phyloP scores from a whole-genome alignment of 2,888 invertebrate species.

The Creontiades dilutus region DNA sequence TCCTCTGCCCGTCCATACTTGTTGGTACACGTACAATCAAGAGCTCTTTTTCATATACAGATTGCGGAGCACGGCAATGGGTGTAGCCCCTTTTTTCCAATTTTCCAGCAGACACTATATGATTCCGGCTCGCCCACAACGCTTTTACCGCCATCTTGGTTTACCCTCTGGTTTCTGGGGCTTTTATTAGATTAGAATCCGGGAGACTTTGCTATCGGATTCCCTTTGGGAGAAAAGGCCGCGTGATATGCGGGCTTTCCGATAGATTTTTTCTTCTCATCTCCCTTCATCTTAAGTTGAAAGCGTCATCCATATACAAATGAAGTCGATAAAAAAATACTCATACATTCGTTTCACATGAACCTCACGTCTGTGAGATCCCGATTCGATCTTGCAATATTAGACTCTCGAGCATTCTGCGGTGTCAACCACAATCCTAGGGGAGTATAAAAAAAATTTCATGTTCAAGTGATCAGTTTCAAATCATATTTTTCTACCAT shows the following conservation, averaged over 20 bases:
- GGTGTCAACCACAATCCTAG: too few relatives aligned
- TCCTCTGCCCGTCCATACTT: neutral
- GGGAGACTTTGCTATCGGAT: constrained; percentile 30
- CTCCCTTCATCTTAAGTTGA: neutral
- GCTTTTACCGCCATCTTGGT: constrained; percentile 19
- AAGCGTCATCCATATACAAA: neutral
- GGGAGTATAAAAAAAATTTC: too few relatives aligned
- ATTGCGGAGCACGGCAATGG: constrained; percentile 17
- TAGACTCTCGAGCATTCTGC: too few relatives aligned
- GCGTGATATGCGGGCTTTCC: constrained; percentile 11
- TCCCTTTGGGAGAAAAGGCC: constrained; percentile 5
- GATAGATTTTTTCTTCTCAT: constrained; percentile 9
- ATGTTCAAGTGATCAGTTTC: too few relatives aligned
- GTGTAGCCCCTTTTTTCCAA: neutral
- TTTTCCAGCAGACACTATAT: constrained; percentile 12
- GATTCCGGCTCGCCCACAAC: constrained; percentile 30
- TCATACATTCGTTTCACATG: too few relatives aligned
- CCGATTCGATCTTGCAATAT: neutral
- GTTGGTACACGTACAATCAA: neutral
- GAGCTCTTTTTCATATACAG: constrained; percentile 13
- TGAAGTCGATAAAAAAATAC: neutral
- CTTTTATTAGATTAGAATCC: constrained; percentile 31
- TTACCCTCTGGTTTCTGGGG: neutral
- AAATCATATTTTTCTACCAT: too few relatives aligned
- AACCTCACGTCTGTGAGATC: neutral